Evolutionary conservation across 2,113 vertebrate species (phyloP).

Genomic region (Actenoides lindsayi): DNA sequence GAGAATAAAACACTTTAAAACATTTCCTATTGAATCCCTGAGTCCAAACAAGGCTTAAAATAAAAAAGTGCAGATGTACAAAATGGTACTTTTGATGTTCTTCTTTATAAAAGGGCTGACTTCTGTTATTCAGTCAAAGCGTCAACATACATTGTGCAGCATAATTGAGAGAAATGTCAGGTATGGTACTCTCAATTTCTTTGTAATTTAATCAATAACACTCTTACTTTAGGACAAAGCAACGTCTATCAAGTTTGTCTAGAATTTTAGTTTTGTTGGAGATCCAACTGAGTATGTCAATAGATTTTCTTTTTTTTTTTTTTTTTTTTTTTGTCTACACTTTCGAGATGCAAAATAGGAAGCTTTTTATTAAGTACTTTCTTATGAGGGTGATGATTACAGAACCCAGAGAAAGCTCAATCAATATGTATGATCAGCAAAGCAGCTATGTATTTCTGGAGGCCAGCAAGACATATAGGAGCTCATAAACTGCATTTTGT

Average conservation of each 20-base stretch:
- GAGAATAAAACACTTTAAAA: conserved; percentile 52
- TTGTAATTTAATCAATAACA: conserved; percentile 47
- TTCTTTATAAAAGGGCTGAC: conserved; percentile 40
- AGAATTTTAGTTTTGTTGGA: conserved; percentile 25
- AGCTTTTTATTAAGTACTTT: conserved; percentile 1
- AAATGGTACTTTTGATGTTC: conserved; percentile 46
- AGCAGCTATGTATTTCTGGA: conserved; percentile 24
- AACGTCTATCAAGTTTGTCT: neutral
- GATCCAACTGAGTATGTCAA: neutral
- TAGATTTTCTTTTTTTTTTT: neutral
- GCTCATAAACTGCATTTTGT: conserved; percentile 47
- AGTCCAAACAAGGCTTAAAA: conserved; percentile 49
- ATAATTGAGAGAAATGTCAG: conserved; percentile 59
- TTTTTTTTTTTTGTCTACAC: neutral
- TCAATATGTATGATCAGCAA: neutral
- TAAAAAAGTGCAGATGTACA: conserved; percentile 52
- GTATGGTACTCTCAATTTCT: conserved; percentile 19
- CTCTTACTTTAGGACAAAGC: conserved; percentile 33
- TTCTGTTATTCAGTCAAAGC: conserved; percentile 48
- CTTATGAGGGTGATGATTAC: neutral
- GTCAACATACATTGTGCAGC: conserved; percentile 37
- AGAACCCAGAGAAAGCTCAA: neutral
- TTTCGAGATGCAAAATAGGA: conserved; percentile 9
- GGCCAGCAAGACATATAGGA: conserved; percentile 5
- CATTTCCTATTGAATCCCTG: conserved; percentile 38